Evolutionary conservation across 1,140 invertebrate species (phyloP), one percentile per base, ranked within the genome.

Genomic region (Pseudomyrmex concolor): DNA sequence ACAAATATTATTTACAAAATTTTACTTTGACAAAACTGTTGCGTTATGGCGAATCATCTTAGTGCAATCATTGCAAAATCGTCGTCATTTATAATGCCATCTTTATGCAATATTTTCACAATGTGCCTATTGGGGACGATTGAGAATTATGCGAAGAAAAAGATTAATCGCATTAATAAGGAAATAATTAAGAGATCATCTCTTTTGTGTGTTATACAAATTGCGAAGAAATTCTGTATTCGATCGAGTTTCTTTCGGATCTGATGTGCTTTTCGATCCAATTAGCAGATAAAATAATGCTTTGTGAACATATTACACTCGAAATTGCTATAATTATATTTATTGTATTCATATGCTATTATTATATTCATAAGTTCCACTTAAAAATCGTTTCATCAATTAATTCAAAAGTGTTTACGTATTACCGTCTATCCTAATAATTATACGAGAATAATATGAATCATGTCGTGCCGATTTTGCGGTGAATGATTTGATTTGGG

Each of bases 381-480:
- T 77, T n/a, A 77, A 77, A 77, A 77, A 66, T 55, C 73, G 48
- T 54, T 77, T n/a, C 2, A 66, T 66, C 73, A 77, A 67, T 67
- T 67, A 77, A 67, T 77, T 66, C 48, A n/a, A 19, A 54, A 54
- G 48, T 43, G 48, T 54, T 67, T 77, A 51, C 13, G 13, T 51
- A 22, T 59, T 8, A 25, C 0, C 12, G 13, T 67, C 25, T 22
- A 34, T 34, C 0, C 17, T n/a, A 17, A 76, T 66, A 66, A 66
- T 66, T 66, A 15, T 19, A 43, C 25, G 9, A 9, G 15, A 63
- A 43, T 48, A 66, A 66, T 54, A 66, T 55, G 17, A 77, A 66
- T 55, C 25, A 43, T 19, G 48, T 12, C 10, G 13, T 51, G 1
- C 10, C 34, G 63, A 77, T 67, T 66, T 77, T 67, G 51, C n/a